Conservation (phyloP, 2,888 invertebrate species). For the Pyrrhosoma nymphula region DNA sequence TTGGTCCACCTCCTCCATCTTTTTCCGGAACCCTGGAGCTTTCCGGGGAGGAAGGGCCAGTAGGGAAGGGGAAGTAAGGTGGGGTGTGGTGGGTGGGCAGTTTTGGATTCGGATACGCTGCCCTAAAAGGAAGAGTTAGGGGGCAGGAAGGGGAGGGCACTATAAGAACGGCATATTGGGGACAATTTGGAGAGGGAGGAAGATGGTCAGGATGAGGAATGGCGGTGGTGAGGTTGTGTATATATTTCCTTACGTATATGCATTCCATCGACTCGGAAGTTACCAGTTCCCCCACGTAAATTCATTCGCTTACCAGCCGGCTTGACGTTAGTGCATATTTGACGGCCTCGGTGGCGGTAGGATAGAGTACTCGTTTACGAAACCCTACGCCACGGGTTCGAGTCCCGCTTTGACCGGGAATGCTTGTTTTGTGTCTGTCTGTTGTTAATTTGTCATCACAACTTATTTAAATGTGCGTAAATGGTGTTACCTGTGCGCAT, state of each 20-base stretch:
- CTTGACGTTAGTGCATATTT: too few species aligned
- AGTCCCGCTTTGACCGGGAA: too few species aligned
- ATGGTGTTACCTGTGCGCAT: too few species aligned
- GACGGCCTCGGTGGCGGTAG: too few species aligned
- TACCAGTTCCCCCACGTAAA: not conserved
- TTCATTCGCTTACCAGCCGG: too few species aligned
- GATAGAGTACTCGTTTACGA: too few species aligned
- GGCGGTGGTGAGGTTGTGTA: not conserved
- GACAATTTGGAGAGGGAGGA: not conserved
- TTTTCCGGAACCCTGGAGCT: not conserved
- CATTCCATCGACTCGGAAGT: not conserved
- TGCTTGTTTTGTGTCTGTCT: too few species aligned
- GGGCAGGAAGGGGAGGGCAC: not conserved
- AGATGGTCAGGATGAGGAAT: not conserved
- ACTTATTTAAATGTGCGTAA: too few species aligned
- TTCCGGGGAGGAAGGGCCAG: not conserved
- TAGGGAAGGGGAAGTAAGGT: too few species aligned
- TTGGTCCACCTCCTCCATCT: not conserved
- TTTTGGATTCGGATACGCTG: not conserved
- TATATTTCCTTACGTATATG: not conserved
- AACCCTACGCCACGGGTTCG: too few species aligned
- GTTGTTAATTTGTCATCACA: too few species aligned
- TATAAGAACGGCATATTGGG: not conserved
- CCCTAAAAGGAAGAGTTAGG: too few species aligned
- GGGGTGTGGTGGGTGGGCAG: not conserved